phyloP scores from a whole-genome alignment of 2,888 invertebrate genomes.

The Clusia tigrina region DNA sequence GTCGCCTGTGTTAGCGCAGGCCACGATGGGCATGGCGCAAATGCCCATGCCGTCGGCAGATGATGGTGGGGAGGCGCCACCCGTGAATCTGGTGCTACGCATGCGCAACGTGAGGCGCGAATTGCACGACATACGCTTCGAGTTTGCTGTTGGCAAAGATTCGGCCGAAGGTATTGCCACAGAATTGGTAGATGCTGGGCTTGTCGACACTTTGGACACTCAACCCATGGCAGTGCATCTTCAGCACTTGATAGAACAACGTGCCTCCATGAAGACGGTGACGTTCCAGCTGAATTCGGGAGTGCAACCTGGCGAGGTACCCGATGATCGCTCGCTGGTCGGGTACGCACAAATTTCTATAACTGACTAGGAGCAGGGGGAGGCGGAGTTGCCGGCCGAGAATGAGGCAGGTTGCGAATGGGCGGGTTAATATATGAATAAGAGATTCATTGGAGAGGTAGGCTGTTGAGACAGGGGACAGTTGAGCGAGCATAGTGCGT shows the following conservation, averaged over 20 bases:
- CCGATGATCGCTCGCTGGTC: constrained; percentile 93
- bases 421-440: neutral
- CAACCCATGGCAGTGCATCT: constrained; percentile 92
- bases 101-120: constrained; percentile 91
- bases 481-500: no score
- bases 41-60: constrained; percentile 25
- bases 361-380: constrained; percentile 72
- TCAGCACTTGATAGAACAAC: constrained; percentile 85
- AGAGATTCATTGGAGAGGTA: neutral
- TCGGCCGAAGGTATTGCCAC: constrained; percentile 91
- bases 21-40: constrained; percentile 42
- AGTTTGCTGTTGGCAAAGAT: constrained; percentile 90
- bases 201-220: constrained; percentile 91
- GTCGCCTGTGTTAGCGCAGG: constrained; percentile 31
- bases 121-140: constrained; percentile 97
- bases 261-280: constrained; percentile 73
- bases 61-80: constrained; percentile 64
- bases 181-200: constrained; percentile 93
- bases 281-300: constrained; percentile 88
- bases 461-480: neutral
- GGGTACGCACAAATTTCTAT: constrained; percentile 98
- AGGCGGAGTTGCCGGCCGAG: constrained; percentile 25
- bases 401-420: neutral
- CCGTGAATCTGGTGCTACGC: constrained; percentile 84
- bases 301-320: constrained; percentile 77